Evolutionary conservation across 2,797 vertebrate genomes (phyloP), one percentile per base, ranked within the genome.

Genomic region (Micrastur ruficollis): DNA sequence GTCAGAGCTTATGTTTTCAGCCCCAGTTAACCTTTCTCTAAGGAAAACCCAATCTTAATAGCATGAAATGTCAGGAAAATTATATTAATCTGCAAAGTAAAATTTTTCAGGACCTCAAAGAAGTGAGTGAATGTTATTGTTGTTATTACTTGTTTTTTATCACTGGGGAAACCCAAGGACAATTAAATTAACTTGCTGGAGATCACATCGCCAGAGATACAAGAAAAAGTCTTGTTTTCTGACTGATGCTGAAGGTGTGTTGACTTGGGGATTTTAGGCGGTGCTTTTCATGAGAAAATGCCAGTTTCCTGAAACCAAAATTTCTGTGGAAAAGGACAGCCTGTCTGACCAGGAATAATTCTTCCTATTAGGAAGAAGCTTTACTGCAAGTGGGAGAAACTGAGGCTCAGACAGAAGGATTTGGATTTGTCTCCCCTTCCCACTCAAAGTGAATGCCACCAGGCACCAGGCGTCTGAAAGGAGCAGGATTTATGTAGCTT

Each of bases 71-170:
- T 65, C 47, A 50, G 79, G 70, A 58, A 89, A 96, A 90, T 88
- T 85, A 80, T 47, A 44, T 23, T 91, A 83, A 95, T 95, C 86
- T 73, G 46, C 58, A 80, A 47, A 81, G 50, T 29, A 53, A 23
- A 22, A 59, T 90, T 82, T 86, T 94, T 61, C 68, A 52, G 79
- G 58, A 88, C 79, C 91, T 94, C 86, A 80, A 91, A 95, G 81
- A 81, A 73, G 40, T 52, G 49, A 55, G 10, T 21, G 34, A 80
- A 29, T 40, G 31, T 86, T 93, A 40, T 52, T 88, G 55, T 50
- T 95, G 79, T 93, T 91, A 63, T 50, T 85, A 85, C 87, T 87
- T 78, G 59, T 0, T 47, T 92, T 94, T 62, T 75, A 79, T 78
- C 86, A 70, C 55, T 36, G 83, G 95, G 86, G 55, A 94, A 93